Evolutionary conservation across 2,888 invertebrate species (phyloP), one percentile per base, ranked within the genome.

Genomic region (Pheosia gnoma): DNA sequence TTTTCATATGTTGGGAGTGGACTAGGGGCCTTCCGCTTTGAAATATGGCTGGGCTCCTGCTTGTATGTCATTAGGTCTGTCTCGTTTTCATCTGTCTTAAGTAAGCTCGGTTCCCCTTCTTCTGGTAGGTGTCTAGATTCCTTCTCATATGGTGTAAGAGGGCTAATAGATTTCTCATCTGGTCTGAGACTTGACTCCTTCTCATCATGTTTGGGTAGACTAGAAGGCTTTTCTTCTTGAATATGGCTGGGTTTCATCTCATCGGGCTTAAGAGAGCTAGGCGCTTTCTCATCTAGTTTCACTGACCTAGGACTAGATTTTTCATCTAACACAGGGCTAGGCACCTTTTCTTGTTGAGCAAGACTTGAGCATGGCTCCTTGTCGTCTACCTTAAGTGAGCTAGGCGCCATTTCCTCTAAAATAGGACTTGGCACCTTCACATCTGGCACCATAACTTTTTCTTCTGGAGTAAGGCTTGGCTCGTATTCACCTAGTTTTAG

Each of bases 111-210:
- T 10, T 3, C 38, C 9, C 51, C 65, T 3, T 63, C 61, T 5
- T 60, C 39, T 13, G 58, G 45, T 54, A 61, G 58, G 3, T 60
- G 67, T 57, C 61, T 63, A 41, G 37, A 51, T 11, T 3, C 37
- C 9, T 52, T 65, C 3, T 64, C 61, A 7, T 60, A 0, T 1
- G 47, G 54, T 6, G 66, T 47, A 2, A 51, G 58, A 25, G 37
- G 64, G 53, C 57, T 63, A 52, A 4, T 37, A 38, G 0, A 41
- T 65, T 3, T 64, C 60, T 7, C 70, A 1, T 59, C 54, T 9
- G 59, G 60, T 0, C 57, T 47, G 4, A 63, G 68, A 36, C 68
- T 61, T 0, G 63, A 37, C 7, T 58, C 45, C 54, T 70, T 67
- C 7, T 70, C 59, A 2, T 58, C 54, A 7, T 6, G 8, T n/a